Evolutionary conservation across 2,888 invertebrate species (phyloP), one percentile per base, ranked within the genome.

Genomic region (Magallana nippona): DNA sequence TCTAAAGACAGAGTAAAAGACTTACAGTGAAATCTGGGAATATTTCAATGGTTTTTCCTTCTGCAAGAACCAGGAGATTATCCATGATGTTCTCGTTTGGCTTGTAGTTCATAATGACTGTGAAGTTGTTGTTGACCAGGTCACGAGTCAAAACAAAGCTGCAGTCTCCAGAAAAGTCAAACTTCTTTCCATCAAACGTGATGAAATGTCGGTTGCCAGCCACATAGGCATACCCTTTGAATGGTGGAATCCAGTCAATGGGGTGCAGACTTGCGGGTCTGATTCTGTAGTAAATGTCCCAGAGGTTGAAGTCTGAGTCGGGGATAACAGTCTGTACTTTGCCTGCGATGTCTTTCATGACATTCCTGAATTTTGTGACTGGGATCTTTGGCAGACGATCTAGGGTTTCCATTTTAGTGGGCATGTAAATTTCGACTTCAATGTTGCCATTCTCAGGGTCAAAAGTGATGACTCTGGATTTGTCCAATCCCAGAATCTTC

Each of bases 91-190:
- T 85, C 44, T 88, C 86, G 44, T 85, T 88, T 60, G 89, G 89
- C 78, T 90, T 95, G 88, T 97, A 96, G 93, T 97, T 96, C 10
- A 98, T 95, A 10, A 97, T 95, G 0, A 98, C 95, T 0, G 97
- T 96, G 94, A 98, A 98, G 94, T 97, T 96, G 88, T 96, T 95
- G 91, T 96, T 96, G n/a, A 96, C 95, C 93, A 97, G 97, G 95
- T 98, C 98, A 80, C 96, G 96, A 0, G 97, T 96, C 81, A 98
- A 95, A 0, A 98, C 94, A 95, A 98, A 98, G 0, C 96, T 96
- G 93, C 98, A 97, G 0, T 95, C 95, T 78, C 96, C 96, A 0
- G 95, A 95, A 90, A 97, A 96, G 27, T 96, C 96, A 93, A 96
- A 96, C 89, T 97, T 96, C 44, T 95, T 95, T 84, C 96, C 96